Evolutionary conservation across 2,113 vertebrate species (phyloP).

Genomic region (Lophochroa leadbeateri): DNA sequence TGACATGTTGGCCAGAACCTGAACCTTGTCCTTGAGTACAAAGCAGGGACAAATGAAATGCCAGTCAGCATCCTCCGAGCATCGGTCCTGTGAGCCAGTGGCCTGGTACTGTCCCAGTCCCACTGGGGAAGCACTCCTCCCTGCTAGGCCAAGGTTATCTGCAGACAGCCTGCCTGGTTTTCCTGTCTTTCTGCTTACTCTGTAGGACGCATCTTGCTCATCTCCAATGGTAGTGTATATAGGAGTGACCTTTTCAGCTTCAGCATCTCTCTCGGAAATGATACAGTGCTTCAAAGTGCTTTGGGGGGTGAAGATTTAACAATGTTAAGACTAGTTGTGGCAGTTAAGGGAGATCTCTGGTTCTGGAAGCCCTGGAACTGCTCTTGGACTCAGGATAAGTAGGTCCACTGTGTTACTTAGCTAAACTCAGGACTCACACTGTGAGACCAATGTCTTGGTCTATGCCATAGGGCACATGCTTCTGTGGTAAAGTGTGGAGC

Average conservation of each 20-base stretch:
- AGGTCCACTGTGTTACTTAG: neutral
- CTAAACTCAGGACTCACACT: neutral
- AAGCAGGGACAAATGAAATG: neutral
- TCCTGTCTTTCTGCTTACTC: neutral
- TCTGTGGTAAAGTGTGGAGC: neutral
- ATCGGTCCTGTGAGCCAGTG: neutral
- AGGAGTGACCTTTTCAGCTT: neutral
- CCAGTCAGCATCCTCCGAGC: neutral
- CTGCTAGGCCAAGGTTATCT: neutral
- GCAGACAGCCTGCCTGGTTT: neutral
- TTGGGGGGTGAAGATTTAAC: neutral
- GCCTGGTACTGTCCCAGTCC: neutral
- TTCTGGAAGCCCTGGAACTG: neutral
- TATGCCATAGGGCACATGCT: accelerated
- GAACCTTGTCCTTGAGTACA: neutral
- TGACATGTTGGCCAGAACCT: neutral
- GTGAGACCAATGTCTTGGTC: neutral
- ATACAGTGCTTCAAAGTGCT: neutral
- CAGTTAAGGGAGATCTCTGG: neutral
- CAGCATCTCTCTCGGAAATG: neutral
- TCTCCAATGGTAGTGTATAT: neutral
- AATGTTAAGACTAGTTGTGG: neutral
- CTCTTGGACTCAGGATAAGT: neutral
- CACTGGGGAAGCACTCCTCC: neutral
- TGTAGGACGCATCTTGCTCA: neutral